phyloP scores from a whole-genome alignment of 2,113 vertebrate genomes.

The Carassius auratus region DNA sequence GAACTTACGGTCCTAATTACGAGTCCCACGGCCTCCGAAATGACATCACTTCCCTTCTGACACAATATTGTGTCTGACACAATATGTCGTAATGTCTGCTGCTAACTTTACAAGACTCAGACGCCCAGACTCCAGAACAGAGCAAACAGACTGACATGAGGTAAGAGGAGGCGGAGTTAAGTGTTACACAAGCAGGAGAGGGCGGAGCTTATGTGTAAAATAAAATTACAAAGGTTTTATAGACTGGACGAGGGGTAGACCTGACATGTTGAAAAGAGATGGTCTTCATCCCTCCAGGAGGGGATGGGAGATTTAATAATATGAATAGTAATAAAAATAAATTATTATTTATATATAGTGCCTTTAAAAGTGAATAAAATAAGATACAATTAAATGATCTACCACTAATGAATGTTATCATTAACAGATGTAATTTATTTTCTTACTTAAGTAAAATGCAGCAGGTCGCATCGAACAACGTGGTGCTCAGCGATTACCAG shows the following conservation, averaged over 20 bases:
- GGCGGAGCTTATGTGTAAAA: background rate
- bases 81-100: slow-evolving; percentile 32
- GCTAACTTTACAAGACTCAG: slow-evolving; percentile 21
- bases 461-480: background rate
- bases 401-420: background rate
- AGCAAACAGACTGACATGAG: background rate
- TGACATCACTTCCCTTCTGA: slow-evolving; percentile 31
- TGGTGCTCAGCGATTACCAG: background rate
- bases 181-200: background rate
- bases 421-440: background rate
- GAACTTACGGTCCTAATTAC: background rate
- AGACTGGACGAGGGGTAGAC: no score
- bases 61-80: background rate
- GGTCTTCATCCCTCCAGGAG: no score
- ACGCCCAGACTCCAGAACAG: background rate
- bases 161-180: background rate
- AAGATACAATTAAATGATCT: background rate
- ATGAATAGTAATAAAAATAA: no score
- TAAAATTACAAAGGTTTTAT: no score
- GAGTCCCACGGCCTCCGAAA: slow-evolving; percentile 12
- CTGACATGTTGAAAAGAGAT: no score
- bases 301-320: no score
- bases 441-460: background rate
- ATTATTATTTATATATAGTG: no score
- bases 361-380: no score